Base-by-base conservation (phyloP, 2,797 vertebrate genomes). In the Graptemys geographica region DNA sequence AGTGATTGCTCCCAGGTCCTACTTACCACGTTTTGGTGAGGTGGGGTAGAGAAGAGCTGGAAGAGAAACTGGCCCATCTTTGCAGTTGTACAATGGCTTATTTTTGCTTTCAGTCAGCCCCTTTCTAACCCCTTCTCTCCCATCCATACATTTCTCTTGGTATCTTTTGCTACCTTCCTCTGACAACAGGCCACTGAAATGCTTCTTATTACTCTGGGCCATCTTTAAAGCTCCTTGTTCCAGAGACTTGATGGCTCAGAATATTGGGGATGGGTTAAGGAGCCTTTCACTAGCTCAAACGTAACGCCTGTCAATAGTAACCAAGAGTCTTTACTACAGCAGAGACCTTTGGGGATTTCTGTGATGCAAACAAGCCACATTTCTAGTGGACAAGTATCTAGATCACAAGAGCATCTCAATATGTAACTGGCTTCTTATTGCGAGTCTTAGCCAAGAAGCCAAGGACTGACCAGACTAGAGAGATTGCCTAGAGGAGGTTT, bases 221-320 rank as follows among this genome's bases (percentile, higher is more conserved):
- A 83, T 90, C 55, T 11, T 25, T 37, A 51, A 4, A 3, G 9
- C 16, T 5, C 44, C 52, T 53, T 57, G 49, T 84, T 11, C 84
- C 18, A 69, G 0, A 1, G 2, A 52, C 74, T 31, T 2, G 1
- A 37, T 0, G 1, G 47, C 55, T 92, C 49, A 81, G 3, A 27
- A 52, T 25, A 51, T 8, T 53, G 31, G 4, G 16, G 7, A 23
- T 15, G 41, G 82, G 37, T 51, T 47, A 41, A 87, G 84, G 57
- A 83, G 5, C 9, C 8, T 52, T 91, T 33, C 78, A n/a, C 79
- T 41, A 13, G 28, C 18, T 19, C 7, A 9, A 86, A 81, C 16
- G 15, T 0, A 0, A 44, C 1, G 5, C 47, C 27, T 69, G 82
- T 21, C 25, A 72, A 52, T 5, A 86, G 41, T 13, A 13, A 15